Evolutionary conservation across 2,888 invertebrate genomes (phyloP).

Genomic region (Dasypolia templi): DNA sequence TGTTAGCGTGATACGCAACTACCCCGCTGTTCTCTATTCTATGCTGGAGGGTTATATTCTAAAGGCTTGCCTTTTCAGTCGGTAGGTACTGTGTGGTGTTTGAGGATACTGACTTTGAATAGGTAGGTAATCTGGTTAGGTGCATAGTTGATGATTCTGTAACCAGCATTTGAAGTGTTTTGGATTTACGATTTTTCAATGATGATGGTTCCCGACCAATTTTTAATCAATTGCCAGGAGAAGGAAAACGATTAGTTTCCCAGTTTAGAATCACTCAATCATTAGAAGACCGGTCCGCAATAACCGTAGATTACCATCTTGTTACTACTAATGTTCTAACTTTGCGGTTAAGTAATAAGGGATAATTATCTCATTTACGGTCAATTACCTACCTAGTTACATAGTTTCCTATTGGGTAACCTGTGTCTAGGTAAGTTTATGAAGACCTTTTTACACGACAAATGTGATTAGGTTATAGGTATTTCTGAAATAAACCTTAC

Average conservation of each 20-base stretch:
- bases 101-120: neutral
- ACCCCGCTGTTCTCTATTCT: neutral
- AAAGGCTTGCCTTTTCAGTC: no score
- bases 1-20: no score
- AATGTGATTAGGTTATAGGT: neutral
- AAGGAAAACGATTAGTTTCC: neutral
- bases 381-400: conserved; percentile 13
- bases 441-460: neutral
- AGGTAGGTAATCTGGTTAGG: neutral
- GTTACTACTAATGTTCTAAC: conserved; percentile 31
- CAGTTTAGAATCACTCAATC: conserved; percentile 1
- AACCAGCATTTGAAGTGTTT: neutral
- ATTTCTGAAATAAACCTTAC: neutral
- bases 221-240: neutral
- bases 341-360: conserved; percentile 33
- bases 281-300: conserved; percentile 15
- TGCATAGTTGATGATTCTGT: neutral
- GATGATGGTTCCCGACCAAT: neutral
- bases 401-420: conserved; percentile 7
- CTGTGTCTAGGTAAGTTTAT: neutral
- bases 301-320: conserved; percentile 34
- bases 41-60: neutral
- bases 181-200: neutral
- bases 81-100: neutral
- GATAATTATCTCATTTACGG: conserved; percentile 28